These are phyloP conservation scores for Etheostoma perlongum DNA, from an alignment of 2,797 vertebrate genomes.

Conservation along the genomic window DNA sequence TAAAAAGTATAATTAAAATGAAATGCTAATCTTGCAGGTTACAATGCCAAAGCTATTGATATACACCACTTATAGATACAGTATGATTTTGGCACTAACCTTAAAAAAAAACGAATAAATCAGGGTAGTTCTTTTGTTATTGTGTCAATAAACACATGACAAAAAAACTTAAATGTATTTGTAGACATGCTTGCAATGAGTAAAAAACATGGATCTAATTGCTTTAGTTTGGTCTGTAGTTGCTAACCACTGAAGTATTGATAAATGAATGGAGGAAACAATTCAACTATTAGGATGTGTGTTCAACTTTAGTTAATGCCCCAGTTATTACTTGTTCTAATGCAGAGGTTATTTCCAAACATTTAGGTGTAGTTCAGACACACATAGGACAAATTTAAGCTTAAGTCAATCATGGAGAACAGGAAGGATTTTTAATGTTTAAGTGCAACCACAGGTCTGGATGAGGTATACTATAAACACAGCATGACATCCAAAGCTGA, in stretches of 20 bases:
- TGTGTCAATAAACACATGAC: neutral
- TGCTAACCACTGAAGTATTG: neutral
- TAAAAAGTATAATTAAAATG: neutral
- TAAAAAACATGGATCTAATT: neutral
- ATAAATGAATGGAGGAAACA: conserved; percentile 6
- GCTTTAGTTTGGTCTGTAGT: conserved; percentile 5
- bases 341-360: conserved; percentile 54
- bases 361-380: conserved; percentile 56
- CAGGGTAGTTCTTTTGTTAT: neutral
- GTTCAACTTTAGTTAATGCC: conserved; percentile 27
- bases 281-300: conserved; percentile 7
- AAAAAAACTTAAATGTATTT: neutral
- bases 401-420: conserved; percentile 60
- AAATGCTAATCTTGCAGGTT: neutral
- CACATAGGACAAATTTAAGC: conserved; percentile 49
- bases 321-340: conserved; percentile 18
- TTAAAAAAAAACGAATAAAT: neutral
- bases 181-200: neutral
- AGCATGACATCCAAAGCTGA: conserved; percentile 70
- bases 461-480: conserved; percentile 73
- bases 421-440: conserved; percentile 69
- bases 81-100: neutral
- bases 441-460: conserved; percentile 77
- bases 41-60: neutral
- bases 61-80: neutral